phyloP scores from a whole-genome alignment of 1,140 invertebrate genomes.

The Potamilus streckersoni region DNA sequence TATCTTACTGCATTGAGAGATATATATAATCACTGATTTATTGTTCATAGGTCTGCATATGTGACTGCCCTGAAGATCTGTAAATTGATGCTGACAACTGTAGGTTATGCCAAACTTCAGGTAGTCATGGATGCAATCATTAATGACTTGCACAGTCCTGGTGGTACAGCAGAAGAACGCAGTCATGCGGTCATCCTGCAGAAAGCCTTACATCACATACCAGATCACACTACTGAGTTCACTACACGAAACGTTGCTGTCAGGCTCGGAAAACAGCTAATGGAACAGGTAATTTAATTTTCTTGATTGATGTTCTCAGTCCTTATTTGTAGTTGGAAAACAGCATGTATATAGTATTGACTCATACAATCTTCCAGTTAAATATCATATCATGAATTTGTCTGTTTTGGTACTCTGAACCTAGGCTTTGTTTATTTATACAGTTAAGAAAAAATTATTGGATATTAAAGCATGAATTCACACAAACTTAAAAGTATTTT shows the following conservation, averaged over 20 bases:
- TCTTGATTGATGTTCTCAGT: neutral
- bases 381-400: too few relatives aligned
- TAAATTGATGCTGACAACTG: slow-evolving; percentile 86
- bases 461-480: too few relatives aligned
- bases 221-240: slow-evolving; percentile 77
- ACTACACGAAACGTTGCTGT: slow-evolving; percentile 80
- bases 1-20: too few relatives aligned
- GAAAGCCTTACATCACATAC: slow-evolving; percentile 78
- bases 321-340: too few relatives aligned
- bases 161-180: slow-evolving; percentile 69
- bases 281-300: slow-evolving; percentile 70
- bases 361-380: too few relatives aligned
- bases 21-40: too few relatives aligned
- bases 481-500: too few relatives aligned
- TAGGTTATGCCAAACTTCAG: slow-evolving; percentile 74
- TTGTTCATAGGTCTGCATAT: slow-evolving; percentile 77
- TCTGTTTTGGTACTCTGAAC: too few relatives aligned
- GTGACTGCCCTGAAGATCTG: slow-evolving; percentile 88
- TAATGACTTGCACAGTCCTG: slow-evolving; percentile 55
- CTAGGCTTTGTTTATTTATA: too few relatives aligned
- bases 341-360: too few relatives aligned
- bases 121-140: slow-evolving; percentile 64
- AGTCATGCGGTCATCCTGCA: slow-evolving; percentile 77
- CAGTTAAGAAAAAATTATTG: too few relatives aligned
- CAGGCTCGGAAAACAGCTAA: slow-evolving; percentile 80